phyloP scores from a whole-genome alignment of 2,888 invertebrate genomes.

The Himalopsyche kuldschensis region DNA sequence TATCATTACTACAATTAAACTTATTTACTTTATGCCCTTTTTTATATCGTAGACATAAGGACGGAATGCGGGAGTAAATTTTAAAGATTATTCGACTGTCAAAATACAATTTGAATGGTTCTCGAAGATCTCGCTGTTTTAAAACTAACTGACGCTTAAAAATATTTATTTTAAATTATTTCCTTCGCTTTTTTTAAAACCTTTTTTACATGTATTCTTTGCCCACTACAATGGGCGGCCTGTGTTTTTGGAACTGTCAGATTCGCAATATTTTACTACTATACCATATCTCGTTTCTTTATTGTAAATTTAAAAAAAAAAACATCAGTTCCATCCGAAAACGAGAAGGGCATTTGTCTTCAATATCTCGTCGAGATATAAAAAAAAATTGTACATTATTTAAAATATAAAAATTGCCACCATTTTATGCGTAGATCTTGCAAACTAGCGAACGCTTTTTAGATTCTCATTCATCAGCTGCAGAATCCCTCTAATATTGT shows the following conservation, averaged over 20 bases:
- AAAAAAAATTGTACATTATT: constrained; percentile 6
- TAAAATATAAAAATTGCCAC: neutral
- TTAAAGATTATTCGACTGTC: neutral
- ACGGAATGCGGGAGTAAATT: neutral
- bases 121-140: neutral
- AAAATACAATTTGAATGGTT: neutral
- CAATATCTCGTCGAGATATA: neutral
- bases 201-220: neutral
- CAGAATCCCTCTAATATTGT: constrained; percentile 30
- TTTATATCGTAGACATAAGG: neutral
- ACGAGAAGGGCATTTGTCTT: neutral
- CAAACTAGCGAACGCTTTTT: constrained; percentile 1
- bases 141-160: constrained; percentile 10
- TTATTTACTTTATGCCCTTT: neutral
- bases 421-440: neutral
- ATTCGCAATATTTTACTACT: neutral
- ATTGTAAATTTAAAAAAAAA: too few species aligned
- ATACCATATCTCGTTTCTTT: too few species aligned
- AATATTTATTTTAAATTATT: constrained; percentile 25
- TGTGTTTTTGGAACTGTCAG: neutral
- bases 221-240: neutral
- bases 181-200: neutral
- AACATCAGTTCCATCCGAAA: neutral
- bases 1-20: neutral
- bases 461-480: neutral